A percentile compares a stretch with the other conserved stretches of the same genome.
phyloP scores from a whole-genome alignment of 2,113 vertebrate genomes.

The Pangasianodon hypophthalmus region DNA sequence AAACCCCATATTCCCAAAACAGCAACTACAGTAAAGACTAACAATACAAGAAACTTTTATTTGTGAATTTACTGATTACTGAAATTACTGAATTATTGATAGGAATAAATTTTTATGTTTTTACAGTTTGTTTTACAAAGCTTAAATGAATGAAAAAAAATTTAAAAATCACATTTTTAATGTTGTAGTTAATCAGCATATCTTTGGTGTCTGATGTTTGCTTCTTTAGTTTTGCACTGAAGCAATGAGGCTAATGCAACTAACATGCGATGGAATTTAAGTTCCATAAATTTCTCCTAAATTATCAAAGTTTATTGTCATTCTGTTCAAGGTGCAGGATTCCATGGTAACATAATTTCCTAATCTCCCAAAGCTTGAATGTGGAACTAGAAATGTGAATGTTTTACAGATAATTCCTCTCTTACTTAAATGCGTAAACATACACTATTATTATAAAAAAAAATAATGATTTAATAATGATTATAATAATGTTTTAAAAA shows the following conservation, averaged over 20 bases:
- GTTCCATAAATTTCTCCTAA: no score
- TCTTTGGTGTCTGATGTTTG: no score
- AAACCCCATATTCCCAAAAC: not conserved
- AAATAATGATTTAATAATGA: not conserved
- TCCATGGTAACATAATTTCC: not conserved
- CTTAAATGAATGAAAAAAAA: not conserved
- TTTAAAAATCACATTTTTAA: not conserved
- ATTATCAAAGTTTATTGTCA: not conserved
- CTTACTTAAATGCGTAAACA: not conserved
- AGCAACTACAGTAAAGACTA: not conserved
- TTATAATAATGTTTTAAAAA: not conserved
- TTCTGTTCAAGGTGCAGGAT: not conserved
- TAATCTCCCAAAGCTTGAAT: not conserved
- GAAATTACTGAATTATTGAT: not conserved
- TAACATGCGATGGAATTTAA: not conserved
- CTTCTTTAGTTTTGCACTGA: no score
- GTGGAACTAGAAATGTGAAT: not conserved
- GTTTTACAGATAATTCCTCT: not conserved
- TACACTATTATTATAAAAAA: not conserved
- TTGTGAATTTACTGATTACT: no score
- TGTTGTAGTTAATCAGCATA: no score
- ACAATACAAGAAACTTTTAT: not conserved
- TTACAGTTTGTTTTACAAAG: not conserved
- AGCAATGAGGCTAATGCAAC: not conserved
- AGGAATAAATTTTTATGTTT: not conserved